Conservation (phyloP, 2,888 invertebrate species). For the Ischnura elegans region DNA sequence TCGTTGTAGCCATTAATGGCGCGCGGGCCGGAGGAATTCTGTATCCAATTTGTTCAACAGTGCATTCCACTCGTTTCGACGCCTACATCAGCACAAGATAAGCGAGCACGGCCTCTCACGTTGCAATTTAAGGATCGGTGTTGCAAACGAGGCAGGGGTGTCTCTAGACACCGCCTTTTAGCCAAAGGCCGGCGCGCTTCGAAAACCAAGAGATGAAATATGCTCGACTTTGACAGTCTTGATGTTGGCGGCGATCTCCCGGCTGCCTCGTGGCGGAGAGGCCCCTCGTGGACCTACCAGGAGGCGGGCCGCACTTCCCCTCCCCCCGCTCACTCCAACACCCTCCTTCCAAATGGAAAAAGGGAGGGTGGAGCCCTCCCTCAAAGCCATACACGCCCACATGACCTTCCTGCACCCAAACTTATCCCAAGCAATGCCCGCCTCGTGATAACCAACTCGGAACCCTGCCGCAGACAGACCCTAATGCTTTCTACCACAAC, state of each 20-base stretch:
- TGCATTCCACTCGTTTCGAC: too few species aligned
- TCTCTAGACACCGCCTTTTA: not conserved
- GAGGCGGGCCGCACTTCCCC: not conserved
- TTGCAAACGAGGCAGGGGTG: not conserved
- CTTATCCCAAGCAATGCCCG: not conserved
- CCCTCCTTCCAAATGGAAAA: not conserved
- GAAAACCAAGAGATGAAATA: constrained; percentile 4
- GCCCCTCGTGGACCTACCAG: not conserved
- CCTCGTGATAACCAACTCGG: not conserved
- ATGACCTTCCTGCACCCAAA: not conserved
- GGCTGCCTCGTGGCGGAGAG: not conserved
- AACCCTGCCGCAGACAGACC: not conserved
- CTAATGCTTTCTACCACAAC: not conserved
- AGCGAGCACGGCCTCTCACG: not conserved
- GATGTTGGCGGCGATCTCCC: not conserved
- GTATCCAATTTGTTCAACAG: too few species aligned
- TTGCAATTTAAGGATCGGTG: not conserved
- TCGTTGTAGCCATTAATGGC: too few species aligned
- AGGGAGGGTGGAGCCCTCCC: constrained; percentile 53
- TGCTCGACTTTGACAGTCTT: not conserved
- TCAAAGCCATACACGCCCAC: constrained; percentile 53
- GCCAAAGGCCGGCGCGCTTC: not conserved
- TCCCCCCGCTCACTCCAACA: not conserved
- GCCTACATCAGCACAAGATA: too few species aligned
- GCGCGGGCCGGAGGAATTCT: too few species aligned